Base-by-base conservation (phyloP, 2,797 vertebrate species). In the Dicrostonyx torquatus region DNA sequence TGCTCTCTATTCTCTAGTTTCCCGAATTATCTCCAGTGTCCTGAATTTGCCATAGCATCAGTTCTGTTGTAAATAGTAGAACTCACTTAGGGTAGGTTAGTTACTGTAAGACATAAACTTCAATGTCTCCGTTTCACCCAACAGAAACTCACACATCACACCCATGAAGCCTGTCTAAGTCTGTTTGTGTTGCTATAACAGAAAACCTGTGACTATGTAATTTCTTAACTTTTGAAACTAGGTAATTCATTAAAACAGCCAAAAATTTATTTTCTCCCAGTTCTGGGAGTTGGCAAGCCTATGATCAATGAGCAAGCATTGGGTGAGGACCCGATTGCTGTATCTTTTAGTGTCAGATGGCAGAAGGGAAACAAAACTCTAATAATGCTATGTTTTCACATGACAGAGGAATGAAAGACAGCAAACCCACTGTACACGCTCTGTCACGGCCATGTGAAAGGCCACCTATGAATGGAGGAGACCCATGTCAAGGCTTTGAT, bases 1-100 rank as follows among this genome's bases (percentile, higher is more conserved):
- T 96, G 68, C 45, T 88, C n/a, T 87, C 66, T 90, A 3, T 66
- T 85, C 85, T 95, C 24, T 14, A 91, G 84, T 7, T 95, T 90
- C 73, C 64, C 50, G 76, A 80, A 91, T 45, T 79, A 15, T 82
- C 70, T 89, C 79, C 48, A 89, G 53, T 93, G 75, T 92, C 55
- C 82, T 92, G 73, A 88, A 88, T 86, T 91, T 85, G 34, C 53
- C 45, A 68, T 8, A 64, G 86, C n/a, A 64, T 82, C 45, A 72
- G 22, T 92, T 90, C 60, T 55, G 6, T 87, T 91, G 82, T 84
- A 92, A 89, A 76, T 37, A 72, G 37, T 34, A 68, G 89, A 94
- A 84, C 22, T 60, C 75, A 87, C 22, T 76, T 79, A 90, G n/a
- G n/a, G 62, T 72, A 90, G 55, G 48, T 26, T 62, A 66, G 84